Conservation (phyloP, 1,140 invertebrate genomes). For the Drosophila lowei region DNA sequence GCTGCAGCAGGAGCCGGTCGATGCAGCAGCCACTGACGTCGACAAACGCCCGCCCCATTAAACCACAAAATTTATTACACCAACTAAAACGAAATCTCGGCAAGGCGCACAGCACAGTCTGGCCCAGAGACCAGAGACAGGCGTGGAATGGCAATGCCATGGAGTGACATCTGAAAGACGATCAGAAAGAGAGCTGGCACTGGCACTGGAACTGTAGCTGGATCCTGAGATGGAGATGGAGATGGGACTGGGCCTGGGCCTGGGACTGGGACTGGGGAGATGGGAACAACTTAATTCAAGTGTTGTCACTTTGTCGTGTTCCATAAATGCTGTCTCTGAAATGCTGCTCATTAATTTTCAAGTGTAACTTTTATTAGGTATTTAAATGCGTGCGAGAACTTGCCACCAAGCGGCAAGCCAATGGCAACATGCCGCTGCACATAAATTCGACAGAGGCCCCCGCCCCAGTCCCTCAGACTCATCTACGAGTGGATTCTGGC, state of each 20-base stretch:
- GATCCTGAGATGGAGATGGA: too few relatives aligned
- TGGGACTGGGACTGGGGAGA: conserved; percentile 13
- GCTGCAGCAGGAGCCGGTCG: background rate
- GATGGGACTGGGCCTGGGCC: conserved; percentile 1
- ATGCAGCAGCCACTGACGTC: conserved; percentile 29
- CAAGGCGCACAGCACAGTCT: conserved; percentile 28
- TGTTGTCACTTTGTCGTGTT: conserved; percentile 80
- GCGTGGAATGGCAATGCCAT: conserved; percentile 36
- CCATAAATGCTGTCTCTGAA: conserved; percentile 70
- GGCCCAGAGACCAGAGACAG: conserved; percentile 23
- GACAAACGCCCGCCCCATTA: conserved; percentile 74
- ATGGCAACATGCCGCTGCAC: conserved; percentile 75
- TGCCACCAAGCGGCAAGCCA: conserved; percentile 67
- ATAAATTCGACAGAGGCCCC: conserved; percentile 60
- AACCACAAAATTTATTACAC: conserved; percentile 81
- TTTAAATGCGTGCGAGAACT: conserved; percentile 78
- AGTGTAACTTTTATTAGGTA: conserved; percentile 82
- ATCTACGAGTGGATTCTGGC: too few relatives aligned
- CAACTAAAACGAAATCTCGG: conserved; percentile 80
- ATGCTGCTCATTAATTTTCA: conserved; percentile 80
- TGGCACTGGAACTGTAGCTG: conserved; percentile 10
- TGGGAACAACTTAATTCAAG: conserved; percentile 76
- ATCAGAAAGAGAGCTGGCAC: conserved; percentile 16
- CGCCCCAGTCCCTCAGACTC: too few relatives aligned
- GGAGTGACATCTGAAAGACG: conserved; percentile 56